Evolutionary conservation across 1,140 invertebrate genomes (phyloP), one percentile per base, ranked within the genome.

Genomic region (Lordiphosa mommai): DNA sequence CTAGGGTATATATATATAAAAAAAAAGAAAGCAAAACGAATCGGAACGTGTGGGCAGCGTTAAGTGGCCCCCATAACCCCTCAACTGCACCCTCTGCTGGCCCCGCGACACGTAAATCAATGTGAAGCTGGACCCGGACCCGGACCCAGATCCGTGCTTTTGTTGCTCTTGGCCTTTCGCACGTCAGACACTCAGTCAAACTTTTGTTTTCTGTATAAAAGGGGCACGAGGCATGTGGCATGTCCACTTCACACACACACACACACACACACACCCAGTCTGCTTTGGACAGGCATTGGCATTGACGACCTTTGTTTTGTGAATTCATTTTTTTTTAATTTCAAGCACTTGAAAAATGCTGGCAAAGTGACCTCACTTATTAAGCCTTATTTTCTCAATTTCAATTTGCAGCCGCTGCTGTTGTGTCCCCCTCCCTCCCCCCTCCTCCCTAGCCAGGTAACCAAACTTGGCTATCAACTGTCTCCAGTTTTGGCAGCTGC

Each of bases 401-500:
- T 72, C 73, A 77, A 77, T 72, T 77, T 77, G n/a, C n/a, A n/a
- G n/a, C n/a, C n/a, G n/a, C n/a, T n/a, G n/a, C n/a, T n/a, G n/a
- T n/a, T n/a, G n/a, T n/a, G n/a, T n/a, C n/a, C n/a, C n/a, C n/a
- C 38, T 12, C 1, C 3, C 9, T 12, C 8, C 4, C 20, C 12
- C 23, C 10, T 43, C 12, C 1, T 7, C n/a, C 6, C 10, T 40
- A 40, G 57, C 48, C 46, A 51, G 50, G 49, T 51, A 44, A 37
- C 58, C 73, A 72, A 72, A 30, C 13, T 29, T 30, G 61, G 69
- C 73, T 66, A 80, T 80, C 70, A 74, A 70, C 65, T 82, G 76
- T 84, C 76, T 76, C 76, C 72, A 82, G 61, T 82, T 80, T 84
- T 80, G 76, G 76, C 76, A 80, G 66, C 72, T 80, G 76, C 71